A percentile compares a stretch with the other conserved stretches of the same genome.
Evolutionary conservation across 2,888 invertebrate species (phyloP).

Genomic region (Ethmia dodecea): DNA sequence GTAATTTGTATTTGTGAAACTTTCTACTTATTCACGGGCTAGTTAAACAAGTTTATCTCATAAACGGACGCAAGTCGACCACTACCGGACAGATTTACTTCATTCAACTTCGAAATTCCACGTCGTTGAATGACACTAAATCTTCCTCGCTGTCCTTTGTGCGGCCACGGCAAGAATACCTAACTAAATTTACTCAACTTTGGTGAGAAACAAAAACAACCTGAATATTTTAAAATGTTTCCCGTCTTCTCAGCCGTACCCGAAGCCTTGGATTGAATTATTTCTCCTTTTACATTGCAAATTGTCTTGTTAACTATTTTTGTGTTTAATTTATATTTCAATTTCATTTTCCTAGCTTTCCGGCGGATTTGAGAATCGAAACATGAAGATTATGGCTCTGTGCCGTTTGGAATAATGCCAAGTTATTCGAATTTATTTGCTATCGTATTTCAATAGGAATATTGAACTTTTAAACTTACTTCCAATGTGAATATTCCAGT

Average conservation of each 20-base stretch:
- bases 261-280: constrained; percentile 51
- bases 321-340: constrained; percentile 19
- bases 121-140: constrained; percentile 32
- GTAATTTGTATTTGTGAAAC: too few relatives aligned
- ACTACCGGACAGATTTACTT: constrained; percentile 2
- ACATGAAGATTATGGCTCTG: too few relatives aligned
- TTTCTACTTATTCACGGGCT: too few relatives aligned
- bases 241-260: constrained; percentile 26
- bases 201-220: constrained; percentile 37
- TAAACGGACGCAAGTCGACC: too few relatives aligned
- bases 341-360: constrained; percentile 10
- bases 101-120: constrained; percentile 29
- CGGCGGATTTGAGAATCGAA: too few relatives aligned
- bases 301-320: constrained; percentile 39
- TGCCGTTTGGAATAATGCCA: too few relatives aligned
- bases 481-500: too few relatives aligned
- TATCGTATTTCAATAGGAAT: neutral
- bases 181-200: constrained; percentile 35
- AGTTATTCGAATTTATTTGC: too few relatives aligned
- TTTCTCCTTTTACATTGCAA: constrained; percentile 44
- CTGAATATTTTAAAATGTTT: constrained; percentile 46
- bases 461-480: too few relatives aligned
- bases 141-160: constrained; percentile 27
- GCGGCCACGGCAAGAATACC: constrained; percentile 21
- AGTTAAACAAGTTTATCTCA: too few relatives aligned